Evolutionary conservation across 2,797 vertebrate species (phyloP).

Genomic region (Chaetophractus vellerosus): DNA sequence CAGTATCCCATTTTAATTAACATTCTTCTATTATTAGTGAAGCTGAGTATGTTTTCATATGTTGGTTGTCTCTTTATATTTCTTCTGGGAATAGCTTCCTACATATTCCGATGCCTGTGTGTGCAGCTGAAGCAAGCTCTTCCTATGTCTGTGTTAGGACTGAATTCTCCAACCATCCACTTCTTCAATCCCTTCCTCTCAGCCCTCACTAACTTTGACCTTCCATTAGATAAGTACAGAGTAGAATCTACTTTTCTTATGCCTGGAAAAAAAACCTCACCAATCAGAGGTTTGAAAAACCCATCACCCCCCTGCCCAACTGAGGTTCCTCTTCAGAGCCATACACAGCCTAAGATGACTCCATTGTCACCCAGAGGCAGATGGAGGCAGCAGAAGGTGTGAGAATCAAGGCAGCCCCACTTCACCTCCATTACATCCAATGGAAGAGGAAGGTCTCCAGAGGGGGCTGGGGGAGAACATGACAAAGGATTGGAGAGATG

Average conservation of each 20-base stretch:
- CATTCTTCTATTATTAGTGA: not conserved
- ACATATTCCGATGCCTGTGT: not conserved
- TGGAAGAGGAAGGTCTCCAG: not conserved
- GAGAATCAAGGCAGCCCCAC: not conserved
- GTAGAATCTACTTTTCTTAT: not conserved
- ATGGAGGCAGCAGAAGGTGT: not conserved
- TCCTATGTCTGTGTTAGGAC: not conserved
- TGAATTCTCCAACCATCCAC: not conserved
- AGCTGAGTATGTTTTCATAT: not conserved
- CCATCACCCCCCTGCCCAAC: not conserved
- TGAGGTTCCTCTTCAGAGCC: not conserved
- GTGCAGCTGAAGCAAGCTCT: too few relatives aligned
- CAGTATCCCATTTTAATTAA: not conserved
- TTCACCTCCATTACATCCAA: not conserved
- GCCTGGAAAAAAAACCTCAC: not conserved
- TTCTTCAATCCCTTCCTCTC: not conserved
- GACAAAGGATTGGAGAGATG: not conserved
- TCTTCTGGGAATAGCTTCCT: slow-evolving; percentile 8
- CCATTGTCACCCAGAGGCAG: not conserved
- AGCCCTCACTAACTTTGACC: not conserved
- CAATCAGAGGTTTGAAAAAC: too few relatives aligned
- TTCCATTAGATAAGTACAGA: not conserved
- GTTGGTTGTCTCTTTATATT: not conserved
- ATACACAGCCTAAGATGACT: not conserved
- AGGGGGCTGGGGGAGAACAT: not conserved